A percentile compares a stretch with the other conserved stretches of the same genome.
phyloP scores from a whole-genome alignment of 2,797 vertebrate species.

The Xenentodon cancila region DNA sequence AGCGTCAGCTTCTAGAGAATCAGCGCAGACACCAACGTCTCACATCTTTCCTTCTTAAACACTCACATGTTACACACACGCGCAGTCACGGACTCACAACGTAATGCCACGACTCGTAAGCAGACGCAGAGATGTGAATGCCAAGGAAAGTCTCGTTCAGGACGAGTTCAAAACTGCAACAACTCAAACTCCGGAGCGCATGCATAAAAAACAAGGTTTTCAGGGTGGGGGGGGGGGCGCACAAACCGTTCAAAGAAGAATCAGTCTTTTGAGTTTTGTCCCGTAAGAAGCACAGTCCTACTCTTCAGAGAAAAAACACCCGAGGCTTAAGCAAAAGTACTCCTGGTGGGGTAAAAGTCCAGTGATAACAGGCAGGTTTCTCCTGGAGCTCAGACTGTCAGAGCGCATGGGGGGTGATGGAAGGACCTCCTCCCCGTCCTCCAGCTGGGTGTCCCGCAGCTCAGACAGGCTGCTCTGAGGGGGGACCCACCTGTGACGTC shows the following conservation, averaged over 20 bases:
- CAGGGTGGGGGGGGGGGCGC: background rate
- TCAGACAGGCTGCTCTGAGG: conserved; percentile 30
- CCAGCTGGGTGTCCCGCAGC: conserved; percentile 68
- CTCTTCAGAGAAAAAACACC: background rate
- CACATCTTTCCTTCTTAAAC: conserved; percentile 3
- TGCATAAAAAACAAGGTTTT: conserved; percentile 12
- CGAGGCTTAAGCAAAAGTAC: conserved; percentile 19
- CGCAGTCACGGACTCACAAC: conserved; percentile 1
- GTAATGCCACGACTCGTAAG: background rate
- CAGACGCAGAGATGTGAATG: background rate
- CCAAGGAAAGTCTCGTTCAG: background rate
- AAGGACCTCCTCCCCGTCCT: conserved; percentile 70
- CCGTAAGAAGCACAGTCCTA: background rate
- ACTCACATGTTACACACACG: background rate
- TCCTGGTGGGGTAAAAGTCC: conserved; percentile 44
- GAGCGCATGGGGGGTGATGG: conserved; percentile 68
- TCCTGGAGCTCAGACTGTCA: conserved; percentile 64
- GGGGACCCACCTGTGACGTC: conserved; percentile 61
- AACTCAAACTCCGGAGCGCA: conserved; percentile 3
- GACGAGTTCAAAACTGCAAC: background rate
- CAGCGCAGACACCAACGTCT: conserved; percentile 10
- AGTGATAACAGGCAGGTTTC: conserved; percentile 51
- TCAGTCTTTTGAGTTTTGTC: conserved; percentile 20
- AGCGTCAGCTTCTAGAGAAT: background rate
- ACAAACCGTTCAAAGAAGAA: conserved; percentile 56